Conservation (phyloP, 1,140 invertebrate species). For the Artemia franciscana region DNA sequence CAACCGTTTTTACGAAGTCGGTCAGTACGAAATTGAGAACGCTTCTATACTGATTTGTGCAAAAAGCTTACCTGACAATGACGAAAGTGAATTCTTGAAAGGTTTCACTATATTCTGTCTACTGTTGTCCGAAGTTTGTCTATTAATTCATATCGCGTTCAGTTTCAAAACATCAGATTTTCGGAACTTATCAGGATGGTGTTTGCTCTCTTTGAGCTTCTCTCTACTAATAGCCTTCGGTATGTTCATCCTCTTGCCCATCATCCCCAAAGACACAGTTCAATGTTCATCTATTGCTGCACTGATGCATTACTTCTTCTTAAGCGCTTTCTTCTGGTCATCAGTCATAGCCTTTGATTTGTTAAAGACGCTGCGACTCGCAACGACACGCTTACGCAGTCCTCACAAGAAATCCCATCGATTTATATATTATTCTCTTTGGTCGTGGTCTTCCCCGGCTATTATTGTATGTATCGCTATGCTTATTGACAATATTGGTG, state of each 20-base stretch:
- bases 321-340: conserved; percentile 34
- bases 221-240: conserved; percentile 24
- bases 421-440: conserved; percentile 27
- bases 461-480: conserved; percentile 24
- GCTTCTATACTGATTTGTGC: conserved; percentile 16
- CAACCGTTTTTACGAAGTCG: conserved; percentile 16
- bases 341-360: conserved; percentile 32
- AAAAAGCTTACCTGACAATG: conserved; percentile 4
- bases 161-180: conserved; percentile 24
- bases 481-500: conserved; percentile 23
- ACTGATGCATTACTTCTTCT: conserved; percentile 26
- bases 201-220: conserved; percentile 25
- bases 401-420: conserved; percentile 21
- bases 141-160: conserved; percentile 24
- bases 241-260: conserved; percentile 23
- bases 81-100: conserved; percentile 23
- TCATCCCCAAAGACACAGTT: conserved; percentile 12
- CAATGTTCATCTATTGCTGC: conserved; percentile 22
- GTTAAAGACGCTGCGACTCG: conserved; percentile 26
- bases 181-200: conserved; percentile 27
- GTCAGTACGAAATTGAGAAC: conserved; percentile 17
- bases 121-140: conserved; percentile 24
- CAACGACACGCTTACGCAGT: conserved; percentile 25
- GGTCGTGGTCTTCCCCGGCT: conserved; percentile 27
- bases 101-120: conserved; percentile 24